Evolutionary conservation across 2,113 vertebrate genomes (phyloP).

Genomic region (Trinectes maculatus): DNA sequence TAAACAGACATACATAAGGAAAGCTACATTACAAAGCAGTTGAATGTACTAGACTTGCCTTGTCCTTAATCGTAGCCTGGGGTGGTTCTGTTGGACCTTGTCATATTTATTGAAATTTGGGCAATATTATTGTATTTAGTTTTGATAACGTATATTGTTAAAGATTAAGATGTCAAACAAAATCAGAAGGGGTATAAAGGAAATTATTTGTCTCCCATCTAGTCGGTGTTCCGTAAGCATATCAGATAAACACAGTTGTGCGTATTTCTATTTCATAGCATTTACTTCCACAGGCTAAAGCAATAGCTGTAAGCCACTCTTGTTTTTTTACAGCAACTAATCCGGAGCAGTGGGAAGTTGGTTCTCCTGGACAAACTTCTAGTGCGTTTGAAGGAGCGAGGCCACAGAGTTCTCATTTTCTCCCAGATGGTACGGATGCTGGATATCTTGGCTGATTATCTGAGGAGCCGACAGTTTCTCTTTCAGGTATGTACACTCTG

Average conservation of each 20-base stretch:
- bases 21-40: too few relatives aligned
- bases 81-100: not conserved
- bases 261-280: not conserved
- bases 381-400: conserved; percentile 92
- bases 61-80: not conserved
- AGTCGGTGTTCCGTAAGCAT: not conserved
- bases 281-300: not conserved
- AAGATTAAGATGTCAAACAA: too few relatives aligned
- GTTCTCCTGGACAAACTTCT: conserved; percentile 97
- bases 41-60: too few relatives aligned
- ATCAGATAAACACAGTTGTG: not conserved
- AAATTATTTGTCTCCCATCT: too few relatives aligned
- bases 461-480: conserved; percentile 92
- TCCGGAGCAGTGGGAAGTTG: conserved; percentile 96
- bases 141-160: too few relatives aligned
- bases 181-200: too few relatives aligned
- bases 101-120: not conserved
- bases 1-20: too few relatives aligned
- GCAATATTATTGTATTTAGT: too few relatives aligned
- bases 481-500: conserved; percentile 86
- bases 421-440: conserved; percentile 99
- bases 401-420: conserved; percentile 97
- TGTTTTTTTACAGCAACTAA: conserved; percentile 86
- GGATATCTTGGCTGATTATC: conserved; percentile 97
- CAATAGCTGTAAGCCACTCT: not conserved